These are phyloP conservation scores for Cichlasoma orientale DNA, from an alignment of 2,797 vertebrate species.

Conservation along the genomic window DNA sequence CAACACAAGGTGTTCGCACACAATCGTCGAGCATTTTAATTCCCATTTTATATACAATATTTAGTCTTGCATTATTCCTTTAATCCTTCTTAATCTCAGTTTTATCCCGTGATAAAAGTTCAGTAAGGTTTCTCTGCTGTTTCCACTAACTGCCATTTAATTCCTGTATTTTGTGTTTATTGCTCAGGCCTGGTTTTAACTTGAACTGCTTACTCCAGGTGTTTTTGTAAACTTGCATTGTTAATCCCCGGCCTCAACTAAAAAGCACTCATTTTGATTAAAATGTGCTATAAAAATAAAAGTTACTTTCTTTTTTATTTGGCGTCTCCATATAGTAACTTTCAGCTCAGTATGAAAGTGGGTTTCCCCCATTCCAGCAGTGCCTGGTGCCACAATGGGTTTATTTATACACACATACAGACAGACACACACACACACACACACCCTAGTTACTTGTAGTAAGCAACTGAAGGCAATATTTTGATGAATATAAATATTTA, in stretches of 20 bases:
- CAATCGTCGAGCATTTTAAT: neutral
- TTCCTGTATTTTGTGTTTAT: neutral
- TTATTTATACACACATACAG: neutral
- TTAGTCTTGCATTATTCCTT: neutral
- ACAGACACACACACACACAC: too few relatives aligned
- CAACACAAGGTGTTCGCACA: neutral
- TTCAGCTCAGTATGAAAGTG: neutral
- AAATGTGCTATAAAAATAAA: neutral
- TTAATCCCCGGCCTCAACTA: neutral
- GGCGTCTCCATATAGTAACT: neutral
- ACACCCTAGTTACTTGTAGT: neutral
- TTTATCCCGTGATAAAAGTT: neutral
- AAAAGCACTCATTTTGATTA: neutral
- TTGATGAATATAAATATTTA: conserved; percentile 1
- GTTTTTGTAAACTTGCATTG: neutral
- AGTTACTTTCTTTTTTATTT: neutral
- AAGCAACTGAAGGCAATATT: neutral
- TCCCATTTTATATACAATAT: neutral
- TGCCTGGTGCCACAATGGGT: neutral
- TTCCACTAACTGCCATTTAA: neutral
- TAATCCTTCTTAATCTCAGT: neutral
- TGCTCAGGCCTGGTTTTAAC: neutral
- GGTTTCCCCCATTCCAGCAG: neutral
- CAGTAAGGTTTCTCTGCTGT: fast-evolving
- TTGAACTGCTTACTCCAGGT: neutral